phyloP scores from a whole-genome alignment of 2,888 invertebrate species.

The Drosophila anomelani region DNA sequence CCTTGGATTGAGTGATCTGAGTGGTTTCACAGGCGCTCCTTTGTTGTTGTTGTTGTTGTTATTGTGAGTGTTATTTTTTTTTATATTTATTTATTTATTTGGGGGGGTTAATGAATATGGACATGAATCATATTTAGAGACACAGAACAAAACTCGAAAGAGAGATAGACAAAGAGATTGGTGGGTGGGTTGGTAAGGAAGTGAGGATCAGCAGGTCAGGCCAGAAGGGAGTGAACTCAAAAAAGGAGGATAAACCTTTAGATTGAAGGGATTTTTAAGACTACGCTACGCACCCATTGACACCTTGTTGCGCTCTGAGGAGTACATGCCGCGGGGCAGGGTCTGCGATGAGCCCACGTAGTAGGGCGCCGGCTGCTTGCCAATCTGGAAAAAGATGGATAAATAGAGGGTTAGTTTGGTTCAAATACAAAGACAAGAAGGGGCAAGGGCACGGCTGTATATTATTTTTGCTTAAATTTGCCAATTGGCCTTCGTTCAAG shows the following conservation, averaged over 20 bases:
- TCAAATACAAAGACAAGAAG: conserved; percentile 1
- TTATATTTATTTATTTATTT: background rate
- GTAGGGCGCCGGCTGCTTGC: conserved; percentile 84
- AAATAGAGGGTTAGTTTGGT: conserved; percentile 1
- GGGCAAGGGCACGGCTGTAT: conserved; percentile 7
- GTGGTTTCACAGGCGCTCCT: conserved; percentile 85
- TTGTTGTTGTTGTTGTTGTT: conserved; percentile 44
- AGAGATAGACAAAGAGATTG: background rate
- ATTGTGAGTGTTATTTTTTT: conserved; percentile 7
- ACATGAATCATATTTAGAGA: conserved; percentile 20
- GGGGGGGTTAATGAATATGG: conserved; percentile 9
- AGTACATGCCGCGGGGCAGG: conserved; percentile 85
- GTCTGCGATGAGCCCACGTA: conserved; percentile 85
- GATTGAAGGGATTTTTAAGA: background rate
- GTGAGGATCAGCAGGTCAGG: background rate
- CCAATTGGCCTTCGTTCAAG: conserved; percentile 50
- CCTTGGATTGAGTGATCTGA: conserved; percentile 85
- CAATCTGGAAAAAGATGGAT: conserved; percentile 74
- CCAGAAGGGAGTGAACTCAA: conserved; percentile 11
- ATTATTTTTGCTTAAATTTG: conserved; percentile 17
- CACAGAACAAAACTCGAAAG: conserved; percentile 12
- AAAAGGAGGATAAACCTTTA: background rate
- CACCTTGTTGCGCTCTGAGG: conserved; percentile 84
- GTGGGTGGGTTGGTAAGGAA: background rate
- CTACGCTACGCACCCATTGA: conserved; percentile 82